phyloP scores from a whole-genome alignment of 2,888 invertebrate genomes.

The Lithophane ornitopus region DNA sequence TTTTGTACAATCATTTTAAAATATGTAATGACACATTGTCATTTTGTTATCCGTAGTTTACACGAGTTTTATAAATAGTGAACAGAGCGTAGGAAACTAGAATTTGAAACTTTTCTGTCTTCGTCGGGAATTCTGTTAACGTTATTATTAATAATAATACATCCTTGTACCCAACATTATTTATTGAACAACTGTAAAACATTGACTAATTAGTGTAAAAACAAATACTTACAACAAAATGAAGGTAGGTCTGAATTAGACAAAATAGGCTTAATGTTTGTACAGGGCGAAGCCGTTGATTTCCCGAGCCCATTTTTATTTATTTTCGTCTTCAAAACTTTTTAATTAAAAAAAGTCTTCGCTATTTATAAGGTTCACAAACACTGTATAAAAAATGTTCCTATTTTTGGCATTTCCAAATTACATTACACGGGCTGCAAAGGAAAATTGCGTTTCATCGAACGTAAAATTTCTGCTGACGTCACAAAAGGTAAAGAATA shows the following conservation, averaged over 20 bases:
- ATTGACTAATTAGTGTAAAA: conserved; percentile 25
- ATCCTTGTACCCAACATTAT: background rate
- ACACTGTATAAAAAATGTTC: conserved; percentile 37
- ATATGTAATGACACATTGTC: background rate
- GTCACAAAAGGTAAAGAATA: conserved; percentile 50
- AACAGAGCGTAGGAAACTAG: background rate
- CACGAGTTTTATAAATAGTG: background rate
- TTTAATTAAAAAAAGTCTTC: conserved; percentile 57
- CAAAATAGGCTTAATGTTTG: conserved; percentile 32
- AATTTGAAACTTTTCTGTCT: background rate
- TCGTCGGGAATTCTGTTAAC: no score
- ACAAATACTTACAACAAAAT: conserved; percentile 28
- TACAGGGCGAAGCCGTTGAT: conserved; percentile 29
- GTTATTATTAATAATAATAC: no score
- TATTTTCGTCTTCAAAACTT: conserved; percentile 41
- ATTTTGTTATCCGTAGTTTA: background rate
- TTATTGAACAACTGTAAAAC: conserved; percentile 5
- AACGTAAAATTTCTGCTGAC: conserved; percentile 54
- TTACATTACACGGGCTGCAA: conserved; percentile 45
- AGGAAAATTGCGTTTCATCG: conserved; percentile 44
- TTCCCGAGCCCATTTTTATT: conserved; percentile 33
- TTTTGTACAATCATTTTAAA: background rate
- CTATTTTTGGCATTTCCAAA: conserved; percentile 38
- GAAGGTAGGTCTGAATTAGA: conserved; percentile 26
- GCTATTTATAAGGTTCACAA: conserved; percentile 46